These are phyloP conservation scores for Hyposmocoma kahamanoa DNA, from an alignment of 1,140 invertebrate species.

Conservation along the genomic window DNA sequence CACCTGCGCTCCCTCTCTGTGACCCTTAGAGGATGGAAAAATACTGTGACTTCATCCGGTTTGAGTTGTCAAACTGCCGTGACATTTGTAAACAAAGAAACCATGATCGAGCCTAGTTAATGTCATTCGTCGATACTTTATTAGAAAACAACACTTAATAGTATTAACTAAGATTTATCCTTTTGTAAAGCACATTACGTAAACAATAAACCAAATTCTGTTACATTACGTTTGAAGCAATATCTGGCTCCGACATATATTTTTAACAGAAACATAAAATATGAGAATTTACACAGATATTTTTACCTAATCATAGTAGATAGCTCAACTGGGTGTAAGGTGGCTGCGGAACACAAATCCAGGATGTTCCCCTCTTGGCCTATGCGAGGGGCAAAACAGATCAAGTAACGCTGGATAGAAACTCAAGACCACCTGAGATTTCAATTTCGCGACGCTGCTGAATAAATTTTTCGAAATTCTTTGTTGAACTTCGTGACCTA, in stretches of 20 bases:
- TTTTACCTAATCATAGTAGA: constrained; percentile 39
- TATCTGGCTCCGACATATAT: neutral
- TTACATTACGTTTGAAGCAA: neutral
- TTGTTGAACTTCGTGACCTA: constrained; percentile 24
- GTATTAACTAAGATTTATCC: neutral
- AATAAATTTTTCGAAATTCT: constrained; percentile 53
- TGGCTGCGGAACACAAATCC: constrained; percentile 45
- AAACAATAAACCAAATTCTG: neutral
- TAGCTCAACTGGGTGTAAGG: constrained; percentile 25
- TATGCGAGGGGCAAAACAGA: constrained; percentile 15
- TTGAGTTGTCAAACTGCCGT: too few relatives aligned
- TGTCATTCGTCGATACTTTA: neutral
- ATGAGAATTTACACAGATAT: constrained; percentile 27
- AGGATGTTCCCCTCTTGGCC: constrained; percentile 19
- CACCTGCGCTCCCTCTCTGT: too few relatives aligned
- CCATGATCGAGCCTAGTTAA: neutral
- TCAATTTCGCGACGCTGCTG: constrained; percentile 52
- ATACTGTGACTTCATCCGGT: too few relatives aligned
- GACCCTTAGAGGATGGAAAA: too few relatives aligned
- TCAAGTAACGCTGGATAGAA: constrained; percentile 24
- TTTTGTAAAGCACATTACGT: neutral
- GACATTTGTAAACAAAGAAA: too few relatives aligned
- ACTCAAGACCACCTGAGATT: constrained; percentile 49
- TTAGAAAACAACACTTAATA: neutral
- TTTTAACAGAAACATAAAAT: constrained; percentile 11